Conservation (phyloP, 2,888 invertebrate species). For the Chamaedrilus cognettii region DNA sequence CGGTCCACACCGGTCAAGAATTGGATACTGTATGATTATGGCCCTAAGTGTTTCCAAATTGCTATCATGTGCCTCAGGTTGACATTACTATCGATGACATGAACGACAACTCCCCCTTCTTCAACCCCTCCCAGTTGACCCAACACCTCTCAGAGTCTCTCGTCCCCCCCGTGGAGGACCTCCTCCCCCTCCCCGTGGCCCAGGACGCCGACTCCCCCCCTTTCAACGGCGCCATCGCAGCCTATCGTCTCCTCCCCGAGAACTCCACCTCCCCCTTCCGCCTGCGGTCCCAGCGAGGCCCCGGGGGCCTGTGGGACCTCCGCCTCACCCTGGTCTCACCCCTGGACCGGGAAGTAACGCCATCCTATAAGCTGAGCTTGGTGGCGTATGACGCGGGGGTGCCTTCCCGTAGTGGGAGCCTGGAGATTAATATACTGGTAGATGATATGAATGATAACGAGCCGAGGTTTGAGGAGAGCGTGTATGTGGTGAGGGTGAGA, state of each 20-base stretch:
- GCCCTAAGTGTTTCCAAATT: too few relatives aligned
- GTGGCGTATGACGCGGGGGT: conserved; percentile 40
- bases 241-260: conserved; percentile 7
- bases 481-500: conserved; percentile 37
- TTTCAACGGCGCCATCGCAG: background rate
- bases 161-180: conserved; percentile 8
- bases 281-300: background rate
- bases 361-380: conserved; percentile 41
- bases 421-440: conserved; percentile 37
- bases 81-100: conserved; percentile 12
- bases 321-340: conserved; percentile 19
- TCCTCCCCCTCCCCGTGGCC: conserved; percentile 12
- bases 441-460: conserved; percentile 41
- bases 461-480: conserved; percentile 37
- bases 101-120: conserved; percentile 15
- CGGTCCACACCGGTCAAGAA: too few relatives aligned
- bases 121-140: conserved; percentile 3
- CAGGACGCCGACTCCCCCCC: conserved; percentile 14
- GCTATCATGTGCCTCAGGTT: conserved; percentile 11
- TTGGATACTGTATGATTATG: too few relatives aligned
- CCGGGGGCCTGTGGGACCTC: conserved; percentile 1
- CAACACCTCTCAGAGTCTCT: conserved; percentile 2
- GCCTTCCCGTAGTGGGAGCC: conserved; percentile 30
- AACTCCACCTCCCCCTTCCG: background rate
- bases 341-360: conserved; percentile 43